phyloP scores from a whole-genome alignment of 2,113 vertebrate genomes.

The Sula dactylatra region DNA sequence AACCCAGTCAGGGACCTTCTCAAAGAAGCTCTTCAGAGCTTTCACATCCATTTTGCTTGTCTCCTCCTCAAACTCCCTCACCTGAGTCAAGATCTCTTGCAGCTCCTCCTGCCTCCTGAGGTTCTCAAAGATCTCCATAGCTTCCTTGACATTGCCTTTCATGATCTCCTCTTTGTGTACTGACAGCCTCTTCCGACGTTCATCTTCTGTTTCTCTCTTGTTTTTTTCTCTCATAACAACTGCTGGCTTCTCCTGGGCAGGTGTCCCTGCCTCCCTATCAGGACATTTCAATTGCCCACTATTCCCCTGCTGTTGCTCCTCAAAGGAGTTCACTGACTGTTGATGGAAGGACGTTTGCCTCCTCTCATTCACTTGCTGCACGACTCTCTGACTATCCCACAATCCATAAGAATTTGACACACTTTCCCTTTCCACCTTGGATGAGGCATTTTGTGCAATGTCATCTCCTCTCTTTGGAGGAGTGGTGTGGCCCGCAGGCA shows the following conservation, averaged over 20 bases:
- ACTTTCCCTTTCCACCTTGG: slow-evolving; percentile 33
- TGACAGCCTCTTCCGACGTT: slow-evolving; percentile 83
- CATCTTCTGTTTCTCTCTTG: slow-evolving; percentile 80
- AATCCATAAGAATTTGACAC: not conserved
- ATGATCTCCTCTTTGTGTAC: slow-evolving; percentile 90
- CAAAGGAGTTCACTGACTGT: not conserved
- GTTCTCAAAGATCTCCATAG: slow-evolving; percentile 85
- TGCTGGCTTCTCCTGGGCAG: not conserved
- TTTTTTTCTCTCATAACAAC: slow-evolving; percentile 81
- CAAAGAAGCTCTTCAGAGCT: slow-evolving; percentile 82
- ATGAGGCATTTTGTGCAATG: not conserved
- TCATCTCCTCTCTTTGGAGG: not conserved
- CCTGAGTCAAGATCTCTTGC: slow-evolving; percentile 81
- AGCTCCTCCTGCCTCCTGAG: slow-evolving; percentile 84
- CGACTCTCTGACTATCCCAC: not conserved
- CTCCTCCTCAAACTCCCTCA: slow-evolving; percentile 86
- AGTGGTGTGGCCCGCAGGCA: not conserved
- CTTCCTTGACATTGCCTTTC: slow-evolving; percentile 80
- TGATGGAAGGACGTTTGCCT: slow-evolving; percentile 26
- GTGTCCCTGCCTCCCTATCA: not conserved
- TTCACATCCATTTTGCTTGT: slow-evolving; percentile 77
- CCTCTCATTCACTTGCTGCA: slow-evolving; percentile 4
- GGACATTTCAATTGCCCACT: not conserved
- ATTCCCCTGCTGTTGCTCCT: not conserved
- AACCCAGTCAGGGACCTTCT: slow-evolving; percentile 84